A percentile compares a stretch with the other conserved stretches of the same genome.
Evolutionary conservation across 2,888 invertebrate species (phyloP).

Genomic region (Leptothorax acervorum): DNA sequence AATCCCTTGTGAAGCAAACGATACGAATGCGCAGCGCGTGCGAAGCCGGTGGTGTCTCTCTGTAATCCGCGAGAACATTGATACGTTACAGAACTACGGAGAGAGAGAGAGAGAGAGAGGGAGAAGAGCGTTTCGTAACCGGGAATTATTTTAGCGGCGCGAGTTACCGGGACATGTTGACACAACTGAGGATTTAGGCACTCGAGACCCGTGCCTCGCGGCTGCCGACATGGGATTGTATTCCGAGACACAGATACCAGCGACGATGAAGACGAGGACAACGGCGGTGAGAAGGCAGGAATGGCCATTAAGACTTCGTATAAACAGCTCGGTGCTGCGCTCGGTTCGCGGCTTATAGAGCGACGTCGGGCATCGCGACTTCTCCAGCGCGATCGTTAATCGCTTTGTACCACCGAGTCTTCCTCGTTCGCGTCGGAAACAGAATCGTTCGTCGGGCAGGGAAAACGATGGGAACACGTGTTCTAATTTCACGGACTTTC

Average conservation of each 20-base stretch:
- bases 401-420: slow-evolving; percentile 26
- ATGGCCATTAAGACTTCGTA: slow-evolving; percentile 71
- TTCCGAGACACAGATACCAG: slow-evolving; percentile 25
- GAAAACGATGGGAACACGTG: background rate
- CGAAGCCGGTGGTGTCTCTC: slow-evolving; percentile 8
- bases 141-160: slow-evolving; percentile 67
- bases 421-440: slow-evolving; percentile 41
- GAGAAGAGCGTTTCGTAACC: slow-evolving; percentile 9
- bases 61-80: slow-evolving; percentile 42
- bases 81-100: slow-evolving; percentile 16
- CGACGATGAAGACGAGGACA: slow-evolving; percentile 40
- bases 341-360: slow-evolving; percentile 17
- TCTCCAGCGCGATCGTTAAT: slow-evolving; percentile 60
- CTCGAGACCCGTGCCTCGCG: slow-evolving; percentile 64
- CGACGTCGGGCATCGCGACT: slow-evolving; percentile 43
- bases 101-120: background rate
- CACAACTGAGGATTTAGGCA: slow-evolving; percentile 70
- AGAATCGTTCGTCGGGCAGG: slow-evolving; percentile 15
- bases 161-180: slow-evolving; percentile 60
- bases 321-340: slow-evolving; percentile 64
- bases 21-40: slow-evolving; percentile 11
- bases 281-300: slow-evolving; percentile 63
- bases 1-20: slow-evolving; percentile 15
- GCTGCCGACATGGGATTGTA: slow-evolving; percentile 67
- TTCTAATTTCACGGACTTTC: background rate